Base-by-base conservation (phyloP, 1,140 invertebrate genomes). In the Zophobas morio region DNA sequence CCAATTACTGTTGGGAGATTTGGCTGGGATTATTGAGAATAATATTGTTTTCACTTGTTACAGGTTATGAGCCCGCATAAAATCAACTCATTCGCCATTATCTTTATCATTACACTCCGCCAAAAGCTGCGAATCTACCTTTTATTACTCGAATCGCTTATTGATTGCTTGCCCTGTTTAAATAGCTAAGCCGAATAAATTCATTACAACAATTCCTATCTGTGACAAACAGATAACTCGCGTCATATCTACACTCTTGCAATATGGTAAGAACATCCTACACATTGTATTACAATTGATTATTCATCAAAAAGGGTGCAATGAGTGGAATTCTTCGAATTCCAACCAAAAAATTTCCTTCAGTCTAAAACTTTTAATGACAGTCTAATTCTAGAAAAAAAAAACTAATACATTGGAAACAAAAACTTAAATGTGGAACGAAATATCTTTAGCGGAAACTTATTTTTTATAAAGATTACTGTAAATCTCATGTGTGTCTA, bases 1-100 rank as follows among this genome's bases (percentile, higher is more conserved):
- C 78, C 81, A 83, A 83, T 83, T 83, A 82, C 72, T 78, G 75
- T 74, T 78, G 66, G 51, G 70, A 66, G 80, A 82, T 82, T 79
- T 78, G 70, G 39, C 32, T 37, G 42, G 75, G 72, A 79, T 82
- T 82, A 80, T 63, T 71, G 49, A 57, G 57, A 49, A 72, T 76
- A 70, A 81, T 76, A 74, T 75, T 78, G 73, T 79, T 77, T 81
- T 71, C 47, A 72, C 42, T 73, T 77, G 78, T 77, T 79, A 74
- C 51, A 70, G 63, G 73, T 76, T 78, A 72, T 76, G 79, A 74
- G 56, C 54, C 32, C 70, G 79, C 74, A 78, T 80, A 74, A 76
- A 76, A 77, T 80, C 74, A 78, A 78, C 73, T 63, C 57, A 78
- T 78, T 78, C 74, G 8, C 70, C 56, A 75, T 78, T 78, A 78